Conservation (phyloP, 2,113 vertebrate genomes). For the Gymnorhina tibicen region DNA sequence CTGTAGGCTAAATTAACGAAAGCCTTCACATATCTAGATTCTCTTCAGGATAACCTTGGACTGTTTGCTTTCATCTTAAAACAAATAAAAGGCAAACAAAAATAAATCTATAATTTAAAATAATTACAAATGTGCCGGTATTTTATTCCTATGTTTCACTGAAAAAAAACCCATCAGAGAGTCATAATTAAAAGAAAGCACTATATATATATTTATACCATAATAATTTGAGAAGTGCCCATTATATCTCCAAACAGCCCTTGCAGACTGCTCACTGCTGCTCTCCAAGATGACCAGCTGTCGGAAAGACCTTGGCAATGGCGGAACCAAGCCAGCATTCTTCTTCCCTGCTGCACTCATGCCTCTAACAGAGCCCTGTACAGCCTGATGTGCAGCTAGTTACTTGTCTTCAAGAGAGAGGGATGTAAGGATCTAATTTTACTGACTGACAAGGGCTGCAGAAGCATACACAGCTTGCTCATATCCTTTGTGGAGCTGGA, state of each 20-base stretch:
- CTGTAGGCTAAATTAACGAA: slow-evolving; percentile 23
- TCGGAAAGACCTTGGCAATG: background rate
- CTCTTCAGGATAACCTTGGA: slow-evolving; percentile 31
- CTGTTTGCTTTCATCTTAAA: slow-evolving; percentile 54
- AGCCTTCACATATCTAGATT: background rate
- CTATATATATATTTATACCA: background rate
- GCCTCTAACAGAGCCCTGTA: background rate
- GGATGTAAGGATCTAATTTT: slow-evolving; percentile 70
- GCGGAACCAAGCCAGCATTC: background rate
- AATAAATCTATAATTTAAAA: slow-evolving; percentile 8
- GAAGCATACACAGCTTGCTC: slow-evolving; percentile 54
- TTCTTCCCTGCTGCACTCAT: background rate
- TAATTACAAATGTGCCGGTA: background rate
- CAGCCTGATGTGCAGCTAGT: slow-evolving; percentile 27
- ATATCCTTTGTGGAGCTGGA: slow-evolving; percentile 53
- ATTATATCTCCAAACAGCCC: background rate
- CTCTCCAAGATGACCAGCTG: background rate
- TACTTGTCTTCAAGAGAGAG: slow-evolving; percentile 18
- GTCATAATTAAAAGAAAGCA: background rate
- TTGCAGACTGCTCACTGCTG: background rate
- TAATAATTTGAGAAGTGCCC: background rate
- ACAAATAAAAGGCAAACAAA: background rate
- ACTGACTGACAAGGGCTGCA: slow-evolving; percentile 50
- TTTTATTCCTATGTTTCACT: background rate
- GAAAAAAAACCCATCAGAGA: background rate